Conservation (phyloP, 2,113 vertebrate species). For the Macroglossus sobrinus region DNA sequence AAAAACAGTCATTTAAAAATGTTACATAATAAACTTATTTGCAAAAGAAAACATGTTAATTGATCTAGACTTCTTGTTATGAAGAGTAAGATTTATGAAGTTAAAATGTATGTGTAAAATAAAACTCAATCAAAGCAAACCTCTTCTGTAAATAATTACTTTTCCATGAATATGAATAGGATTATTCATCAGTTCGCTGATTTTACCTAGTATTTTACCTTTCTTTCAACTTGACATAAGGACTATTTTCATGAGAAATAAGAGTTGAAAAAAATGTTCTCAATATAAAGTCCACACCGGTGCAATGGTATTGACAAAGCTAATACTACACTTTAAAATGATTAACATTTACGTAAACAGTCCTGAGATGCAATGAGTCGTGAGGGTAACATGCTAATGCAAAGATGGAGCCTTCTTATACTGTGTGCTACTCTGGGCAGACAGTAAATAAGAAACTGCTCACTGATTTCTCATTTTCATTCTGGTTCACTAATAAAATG, state of each 20-base stretch:
- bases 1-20: neutral
- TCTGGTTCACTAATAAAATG: neutral
- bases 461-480: neutral
- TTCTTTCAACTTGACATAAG: neutral
- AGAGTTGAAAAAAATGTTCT: neutral
- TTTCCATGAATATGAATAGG: neutral
- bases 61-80: neutral
- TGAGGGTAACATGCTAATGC: rapidly evolving
- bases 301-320: neutral
- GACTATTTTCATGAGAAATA: neutral
- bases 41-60: neutral
- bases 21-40: neutral
- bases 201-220: neutral
- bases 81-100: neutral
- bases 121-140: neutral
- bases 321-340: neutral
- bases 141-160: neutral
- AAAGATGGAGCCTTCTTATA: neutral
- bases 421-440: neutral
- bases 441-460: neutral
- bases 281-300: neutral
- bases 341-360: neutral
- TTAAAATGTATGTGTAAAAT: neutral
- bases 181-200: neutral
- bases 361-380: neutral